Conservation (phyloP, 2,113 vertebrate species). For the Ceyx cyanopectus region DNA sequence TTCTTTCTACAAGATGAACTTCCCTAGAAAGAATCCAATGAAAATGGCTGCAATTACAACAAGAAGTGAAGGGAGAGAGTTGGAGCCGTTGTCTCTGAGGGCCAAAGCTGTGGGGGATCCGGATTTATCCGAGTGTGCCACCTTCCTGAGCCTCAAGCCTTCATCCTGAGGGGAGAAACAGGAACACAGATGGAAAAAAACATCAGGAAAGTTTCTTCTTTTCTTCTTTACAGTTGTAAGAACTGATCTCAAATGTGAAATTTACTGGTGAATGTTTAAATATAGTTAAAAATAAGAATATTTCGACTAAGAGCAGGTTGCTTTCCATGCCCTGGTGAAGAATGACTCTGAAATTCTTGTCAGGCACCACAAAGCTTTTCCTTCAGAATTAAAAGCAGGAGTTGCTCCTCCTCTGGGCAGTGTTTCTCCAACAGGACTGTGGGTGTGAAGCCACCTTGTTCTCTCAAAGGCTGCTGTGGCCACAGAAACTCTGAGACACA, state of each 20-base stretch:
- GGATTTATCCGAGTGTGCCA: slow-evolving; percentile 88
- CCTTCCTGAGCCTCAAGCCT: slow-evolving; percentile 90
- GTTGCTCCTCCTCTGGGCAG: background rate
- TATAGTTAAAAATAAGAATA: background rate
- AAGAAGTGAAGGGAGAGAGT: slow-evolving; percentile 95
- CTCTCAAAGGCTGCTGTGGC: background rate
- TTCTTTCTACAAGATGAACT: slow-evolving; percentile 96
- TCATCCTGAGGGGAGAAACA: slow-evolving; percentile 83
- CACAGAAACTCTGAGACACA: background rate
- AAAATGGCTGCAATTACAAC: slow-evolving; percentile 99
- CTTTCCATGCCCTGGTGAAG: background rate
- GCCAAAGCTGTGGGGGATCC: slow-evolving; percentile 85
- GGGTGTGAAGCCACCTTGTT: background rate
- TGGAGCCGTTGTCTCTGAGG: slow-evolving; percentile 87
- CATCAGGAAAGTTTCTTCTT: background rate
- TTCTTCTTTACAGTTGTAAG: background rate
- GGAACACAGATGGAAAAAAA: background rate
- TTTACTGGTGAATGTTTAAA: background rate
- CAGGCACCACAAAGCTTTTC: background rate
- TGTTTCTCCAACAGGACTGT: background rate
- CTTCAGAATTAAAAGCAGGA: background rate
- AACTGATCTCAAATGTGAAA: background rate
- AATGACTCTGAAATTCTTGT: background rate
- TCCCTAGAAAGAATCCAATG: slow-evolving; percentile 99
- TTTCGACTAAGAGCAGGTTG: background rate